A percentile compares a stretch with the other conserved stretches of the same genome.
phyloP scores from a whole-genome alignment of 2,888 invertebrate species.

The Didymodactylos carnosus region DNA sequence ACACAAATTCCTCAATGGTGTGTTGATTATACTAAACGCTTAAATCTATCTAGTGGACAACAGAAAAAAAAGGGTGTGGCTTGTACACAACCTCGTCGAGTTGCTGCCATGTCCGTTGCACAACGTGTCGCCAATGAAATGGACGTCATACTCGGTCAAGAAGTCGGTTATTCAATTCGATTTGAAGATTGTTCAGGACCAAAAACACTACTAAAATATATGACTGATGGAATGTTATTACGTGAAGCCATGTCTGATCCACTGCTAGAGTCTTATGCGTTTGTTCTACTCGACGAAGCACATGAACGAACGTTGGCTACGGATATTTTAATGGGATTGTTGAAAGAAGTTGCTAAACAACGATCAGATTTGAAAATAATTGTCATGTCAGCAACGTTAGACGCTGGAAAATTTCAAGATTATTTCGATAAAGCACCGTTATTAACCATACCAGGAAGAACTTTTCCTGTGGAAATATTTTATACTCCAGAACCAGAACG shows the following conservation, averaged over 20 bases:
- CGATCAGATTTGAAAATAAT: slow-evolving; percentile 78
- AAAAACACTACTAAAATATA: slow-evolving; percentile 82
- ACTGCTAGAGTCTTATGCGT: slow-evolving; percentile 81
- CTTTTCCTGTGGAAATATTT: slow-evolving; percentile 88
- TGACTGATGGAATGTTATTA: slow-evolving; percentile 99
- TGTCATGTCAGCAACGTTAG: slow-evolving; percentile 95
- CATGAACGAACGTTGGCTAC: slow-evolving; percentile 95
- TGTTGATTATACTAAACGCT: slow-evolving; percentile 31
- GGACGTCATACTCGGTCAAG: slow-evolving; percentile 75
- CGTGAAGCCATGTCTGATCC: slow-evolving; percentile 98
- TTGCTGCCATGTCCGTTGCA: slow-evolving; percentile 98
- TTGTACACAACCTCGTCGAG: slow-evolving; percentile 85
- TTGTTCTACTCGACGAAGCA: slow-evolving; percentile 86
- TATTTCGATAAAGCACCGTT: slow-evolving; percentile 91
- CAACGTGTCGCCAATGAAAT: slow-evolving; percentile 97
- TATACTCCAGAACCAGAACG: slow-evolving; percentile 95
- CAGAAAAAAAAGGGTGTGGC: slow-evolving; percentile 46
- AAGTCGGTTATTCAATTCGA: slow-evolving; percentile 88
- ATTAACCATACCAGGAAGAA: slow-evolving; percentile 90
- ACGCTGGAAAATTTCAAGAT: slow-evolving; percentile 90
- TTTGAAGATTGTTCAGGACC: slow-evolving; percentile 94
- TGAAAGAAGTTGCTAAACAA: slow-evolving; percentile 81
- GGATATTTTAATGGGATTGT: slow-evolving; percentile 92
- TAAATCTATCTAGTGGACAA: background rate
- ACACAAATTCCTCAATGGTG: slow-evolving; percentile 91